These are phyloP conservation scores for Callopanchax toddi DNA, from an alignment of 2,113 vertebrate species.

Conservation along the genomic window DNA sequence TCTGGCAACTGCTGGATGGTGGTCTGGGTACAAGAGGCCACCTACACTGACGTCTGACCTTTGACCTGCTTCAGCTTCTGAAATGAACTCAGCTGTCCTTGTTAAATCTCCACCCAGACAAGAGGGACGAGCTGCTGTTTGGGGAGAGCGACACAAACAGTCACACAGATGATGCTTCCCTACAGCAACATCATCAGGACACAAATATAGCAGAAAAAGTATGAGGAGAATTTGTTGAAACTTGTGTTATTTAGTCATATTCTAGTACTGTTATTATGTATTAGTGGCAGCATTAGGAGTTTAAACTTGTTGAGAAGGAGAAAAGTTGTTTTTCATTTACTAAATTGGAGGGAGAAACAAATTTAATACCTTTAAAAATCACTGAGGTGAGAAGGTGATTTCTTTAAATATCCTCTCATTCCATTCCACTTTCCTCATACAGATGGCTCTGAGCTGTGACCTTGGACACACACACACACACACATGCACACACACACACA, in stretches of 20 bases:
- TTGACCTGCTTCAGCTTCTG: slow-evolving; percentile 33
- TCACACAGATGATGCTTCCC: background rate
- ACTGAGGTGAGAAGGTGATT: too few relatives aligned
- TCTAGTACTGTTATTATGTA: too few relatives aligned
- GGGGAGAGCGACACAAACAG: background rate
- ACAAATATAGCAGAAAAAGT: too few relatives aligned
- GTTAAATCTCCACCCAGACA: slow-evolving; percentile 44
- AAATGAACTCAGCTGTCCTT: slow-evolving; percentile 60
- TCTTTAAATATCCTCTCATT: background rate
- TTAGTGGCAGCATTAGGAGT: too few relatives aligned
- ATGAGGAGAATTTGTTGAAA: too few relatives aligned
- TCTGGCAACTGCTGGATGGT: slow-evolving; percentile 59
- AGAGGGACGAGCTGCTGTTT: slow-evolving; percentile 19
- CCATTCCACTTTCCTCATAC: slow-evolving; percentile 14
- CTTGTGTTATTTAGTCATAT: too few relatives aligned
- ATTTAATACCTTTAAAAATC: too few relatives aligned
- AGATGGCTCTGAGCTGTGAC: slow-evolving; percentile 62
- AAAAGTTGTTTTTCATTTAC: too few relatives aligned
- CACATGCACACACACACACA: slow-evolving; percentile 20
- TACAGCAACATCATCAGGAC: too few relatives aligned
- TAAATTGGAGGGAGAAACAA: background rate
- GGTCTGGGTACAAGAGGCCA: slow-evolving; percentile 58
- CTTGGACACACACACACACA: slow-evolving; percentile 44
- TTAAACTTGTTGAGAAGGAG: too few relatives aligned
- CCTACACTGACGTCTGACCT: slow-evolving; percentile 58